These are phyloP conservation scores for Trichopria drosophilae DNA, from an alignment of 2,888 invertebrate species.

Conservation along the genomic window DNA sequence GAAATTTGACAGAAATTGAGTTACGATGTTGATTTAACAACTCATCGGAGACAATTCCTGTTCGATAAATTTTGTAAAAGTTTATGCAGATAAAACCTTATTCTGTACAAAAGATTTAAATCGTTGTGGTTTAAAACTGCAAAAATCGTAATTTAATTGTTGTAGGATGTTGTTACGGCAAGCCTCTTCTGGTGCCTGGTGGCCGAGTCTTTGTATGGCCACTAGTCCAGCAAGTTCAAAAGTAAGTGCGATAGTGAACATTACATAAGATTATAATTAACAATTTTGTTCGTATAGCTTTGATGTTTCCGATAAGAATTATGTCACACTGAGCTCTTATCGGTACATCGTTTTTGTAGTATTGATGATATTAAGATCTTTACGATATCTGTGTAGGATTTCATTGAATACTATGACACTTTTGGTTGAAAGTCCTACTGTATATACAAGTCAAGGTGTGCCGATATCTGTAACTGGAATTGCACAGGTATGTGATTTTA, in stretches of 20 bases:
- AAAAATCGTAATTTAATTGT: constrained; percentile 23
- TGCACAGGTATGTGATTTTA: constrained; percentile 75
- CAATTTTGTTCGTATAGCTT: no score
- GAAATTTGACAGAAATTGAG: no score
- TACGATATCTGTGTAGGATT: no score
- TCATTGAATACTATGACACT: constrained; percentile 97
- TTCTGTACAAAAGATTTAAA: constrained; percentile 3
- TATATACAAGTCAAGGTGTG: constrained; percentile 95
- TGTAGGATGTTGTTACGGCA: constrained; percentile 92
- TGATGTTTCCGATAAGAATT: no score
- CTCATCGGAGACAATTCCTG: no score
- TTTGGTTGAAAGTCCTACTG: constrained; percentile 92
- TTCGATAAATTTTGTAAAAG: no score
- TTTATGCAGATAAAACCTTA: no score
- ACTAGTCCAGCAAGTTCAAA: constrained; percentile 80
- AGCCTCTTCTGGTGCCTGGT: constrained; percentile 91
- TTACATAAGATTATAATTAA: no score
- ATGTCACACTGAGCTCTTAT: no score
- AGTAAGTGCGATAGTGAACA: constrained; percentile 64
- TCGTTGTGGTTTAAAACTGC: background rate
- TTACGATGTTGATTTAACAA: no score
- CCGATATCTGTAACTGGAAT: constrained; percentile 97
- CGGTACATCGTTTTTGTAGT: no score
- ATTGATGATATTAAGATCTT: no score
- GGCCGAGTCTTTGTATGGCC: constrained; percentile 98